Conservation (phyloP, 2,797 vertebrate species). For the Dendrocincla fuliginosa region DNA sequence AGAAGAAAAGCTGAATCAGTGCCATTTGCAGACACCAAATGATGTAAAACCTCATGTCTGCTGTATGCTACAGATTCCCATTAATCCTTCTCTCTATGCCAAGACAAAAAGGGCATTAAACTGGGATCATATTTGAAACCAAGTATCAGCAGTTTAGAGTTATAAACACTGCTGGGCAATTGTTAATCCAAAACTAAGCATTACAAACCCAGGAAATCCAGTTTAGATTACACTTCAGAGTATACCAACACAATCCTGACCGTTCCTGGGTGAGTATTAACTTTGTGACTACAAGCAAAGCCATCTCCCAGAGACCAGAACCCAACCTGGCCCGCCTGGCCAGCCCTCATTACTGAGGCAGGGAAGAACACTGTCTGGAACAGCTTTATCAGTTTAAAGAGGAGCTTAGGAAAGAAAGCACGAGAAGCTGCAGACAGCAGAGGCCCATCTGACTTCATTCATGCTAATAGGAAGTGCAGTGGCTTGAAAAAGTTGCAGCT, state of each 20-base stretch:
- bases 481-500: not conserved
- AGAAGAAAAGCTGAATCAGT: constrained; percentile 4
- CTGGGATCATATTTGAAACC: not conserved
- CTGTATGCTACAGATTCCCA: not conserved
- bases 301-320: not conserved
- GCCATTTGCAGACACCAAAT: not conserved
- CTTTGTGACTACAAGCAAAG: not conserved
- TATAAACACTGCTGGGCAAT: not conserved
- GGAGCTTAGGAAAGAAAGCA: not conserved
- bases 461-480: not conserved
- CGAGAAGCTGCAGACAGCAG: not conserved
- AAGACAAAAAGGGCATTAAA: constrained; percentile 5
- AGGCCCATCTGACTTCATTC: not conserved
- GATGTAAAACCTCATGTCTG: not conserved
- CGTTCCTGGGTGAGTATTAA: not conserved
- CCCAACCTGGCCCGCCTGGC: not conserved
- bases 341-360: not conserved
- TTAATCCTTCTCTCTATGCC: not conserved
- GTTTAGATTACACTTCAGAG: not conserved
- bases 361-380: not conserved
- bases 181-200: constrained; percentile 8
- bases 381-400: not conserved
- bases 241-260: not conserved
- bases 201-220: constrained; percentile 13
- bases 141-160: not conserved